These are phyloP conservation scores for Trochalopteron elliotii DNA, from an alignment of 2,113 vertebrate species.

Conservation along the genomic window DNA sequence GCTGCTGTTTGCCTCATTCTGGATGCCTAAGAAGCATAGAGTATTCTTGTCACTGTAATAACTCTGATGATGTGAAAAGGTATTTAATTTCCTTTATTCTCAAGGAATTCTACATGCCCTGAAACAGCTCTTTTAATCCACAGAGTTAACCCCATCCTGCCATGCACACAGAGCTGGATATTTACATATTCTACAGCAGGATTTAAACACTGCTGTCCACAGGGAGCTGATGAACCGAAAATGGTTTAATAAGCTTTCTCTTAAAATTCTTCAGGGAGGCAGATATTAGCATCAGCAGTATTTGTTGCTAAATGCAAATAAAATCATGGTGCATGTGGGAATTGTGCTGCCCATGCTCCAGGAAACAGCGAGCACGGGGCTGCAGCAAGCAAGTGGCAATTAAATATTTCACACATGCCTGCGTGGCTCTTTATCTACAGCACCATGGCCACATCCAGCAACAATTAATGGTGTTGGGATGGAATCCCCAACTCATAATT, in stretches of 20 bases:
- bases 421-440: background rate
- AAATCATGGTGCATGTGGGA: slow-evolving; percentile 25
- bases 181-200: background rate
- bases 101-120: background rate
- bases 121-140: background rate
- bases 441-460: background rate
- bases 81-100: slow-evolving; percentile 22
- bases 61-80: background rate
- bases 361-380: background rate
- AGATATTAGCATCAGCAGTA: slow-evolving; percentile 54
- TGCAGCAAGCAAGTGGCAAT: slow-evolving; percentile 4
- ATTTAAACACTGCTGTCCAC: slow-evolving; percentile 14
- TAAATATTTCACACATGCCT: slow-evolving; percentile 39
- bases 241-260: slow-evolving; percentile 54
- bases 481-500: background rate
- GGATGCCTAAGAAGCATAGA: background rate
- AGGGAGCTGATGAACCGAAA: slow-evolving; percentile 44
- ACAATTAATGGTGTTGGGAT: background rate
- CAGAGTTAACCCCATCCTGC: background rate
- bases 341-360: slow-evolving; percentile 16
- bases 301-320: slow-evolving; percentile 61
- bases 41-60: background rate
- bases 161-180: background rate
- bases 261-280: slow-evolving; percentile 25
- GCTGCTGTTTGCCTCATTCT: background rate